Evolutionary conservation across 1,140 invertebrate genomes (phyloP), one percentile per base, ranked within the genome.

Genomic region (Orius insidiosus): DNA sequence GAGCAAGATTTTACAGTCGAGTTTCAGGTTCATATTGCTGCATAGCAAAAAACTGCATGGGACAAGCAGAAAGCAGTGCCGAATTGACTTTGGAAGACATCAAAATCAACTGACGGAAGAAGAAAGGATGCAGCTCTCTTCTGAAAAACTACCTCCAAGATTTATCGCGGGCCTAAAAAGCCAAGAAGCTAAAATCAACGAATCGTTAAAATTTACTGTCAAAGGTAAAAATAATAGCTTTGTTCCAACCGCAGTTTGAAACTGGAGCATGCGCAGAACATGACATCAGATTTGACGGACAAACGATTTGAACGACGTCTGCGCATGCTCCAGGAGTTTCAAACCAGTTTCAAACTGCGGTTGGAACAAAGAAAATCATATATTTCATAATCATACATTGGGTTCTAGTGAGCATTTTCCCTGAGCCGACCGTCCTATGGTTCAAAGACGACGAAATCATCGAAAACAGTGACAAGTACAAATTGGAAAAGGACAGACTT

Each of bases 1-100:
- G 14, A 40, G n/a, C n/a, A n/a, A n/a, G n/a, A n/a, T n/a, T n/a
- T n/a, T n/a, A n/a, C n/a, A n/a, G n/a, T n/a, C n/a, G n/a, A n/a
- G n/a, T 51, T 58, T 32, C 59, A 69, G 87, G 88, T 9, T 85
- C 83, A 3, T 94, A 93, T 59, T 88, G 84, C 53, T 94, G 88
- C 57, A 80, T 89, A 30, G 88, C 89, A 0, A 73, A 65, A 52
- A 94, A 93, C 59, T 87, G 85, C 55, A 90, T 93, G 85, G 89
- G 88, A 0, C 77, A 86, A 63, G 80, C 83, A 0, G 78, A 72
- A 53, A 90, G 85, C 56, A 78, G 75, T 3, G 85, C 87, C 1
- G 82, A 87, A 57, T 65, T 92, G 18, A 89, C 85, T 0, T 72
- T 90, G 1, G 85, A 90, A 67, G 86, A 90, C 57, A 89, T 90